These are phyloP conservation scores for Camelus dromedarius DNA, from an alignment of 2,113 vertebrate genomes.

Conservation along the genomic window DNA sequence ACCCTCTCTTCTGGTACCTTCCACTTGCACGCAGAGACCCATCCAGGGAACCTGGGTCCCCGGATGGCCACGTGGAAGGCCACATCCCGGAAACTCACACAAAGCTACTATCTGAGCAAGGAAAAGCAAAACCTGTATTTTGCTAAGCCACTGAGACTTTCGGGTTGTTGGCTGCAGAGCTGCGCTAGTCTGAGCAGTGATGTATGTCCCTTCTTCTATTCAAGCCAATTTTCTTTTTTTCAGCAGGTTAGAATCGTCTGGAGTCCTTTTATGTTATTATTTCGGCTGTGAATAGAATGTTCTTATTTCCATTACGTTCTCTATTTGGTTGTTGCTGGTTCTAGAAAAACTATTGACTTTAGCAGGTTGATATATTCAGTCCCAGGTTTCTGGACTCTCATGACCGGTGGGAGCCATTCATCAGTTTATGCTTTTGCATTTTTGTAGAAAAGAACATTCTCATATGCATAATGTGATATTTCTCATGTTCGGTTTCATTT, in stretches of 20 bases:
- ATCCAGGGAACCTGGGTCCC: accelerated
- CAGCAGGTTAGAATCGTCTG: neutral
- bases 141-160: accelerated
- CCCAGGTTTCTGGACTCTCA: neutral
- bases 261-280: neutral
- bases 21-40: too few species aligned
- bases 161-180: accelerated
- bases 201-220: accelerated
- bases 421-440: neutral
- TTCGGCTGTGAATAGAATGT: neutral
- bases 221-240: neutral
- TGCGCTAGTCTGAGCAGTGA: accelerated
- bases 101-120: accelerated
- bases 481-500: neutral
- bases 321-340: neutral
- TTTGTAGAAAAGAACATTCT: neutral
- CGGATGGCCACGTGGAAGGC: accelerated
- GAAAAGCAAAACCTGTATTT: accelerated
- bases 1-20: accelerated
- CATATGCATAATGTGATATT: neutral
- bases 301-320: neutral
- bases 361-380: neutral
- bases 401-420: accelerated
- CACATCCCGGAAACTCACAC: neutral
- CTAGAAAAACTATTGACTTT: conserved; percentile 19